A percentile compares a stretch with the other conserved stretches of the same genome.
phyloP scores from a whole-genome alignment of 92 coral and sea anemone genomes.

The Ricordea florida region DNA sequence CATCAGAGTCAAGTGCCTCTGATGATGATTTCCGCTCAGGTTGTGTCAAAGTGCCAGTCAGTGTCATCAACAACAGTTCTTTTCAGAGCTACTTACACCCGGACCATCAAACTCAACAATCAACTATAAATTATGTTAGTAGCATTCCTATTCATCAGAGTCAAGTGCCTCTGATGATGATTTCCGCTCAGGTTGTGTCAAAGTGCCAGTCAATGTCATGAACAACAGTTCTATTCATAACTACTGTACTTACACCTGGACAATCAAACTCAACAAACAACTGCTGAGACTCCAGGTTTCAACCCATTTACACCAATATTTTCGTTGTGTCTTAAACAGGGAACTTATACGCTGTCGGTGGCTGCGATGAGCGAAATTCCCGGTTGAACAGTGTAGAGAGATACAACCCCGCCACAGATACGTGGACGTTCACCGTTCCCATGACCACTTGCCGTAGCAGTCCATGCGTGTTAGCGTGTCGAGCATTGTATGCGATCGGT shows the following conservation, averaged over 20 bases:
- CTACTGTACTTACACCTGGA: background rate
- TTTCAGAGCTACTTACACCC: too few species aligned
- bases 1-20: too few species aligned
- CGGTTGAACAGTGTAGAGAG: slow-evolving; percentile 93
- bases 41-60: too few species aligned
- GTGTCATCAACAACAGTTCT: too few species aligned
- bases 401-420: slow-evolving; percentile 87
- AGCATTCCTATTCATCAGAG: background rate
- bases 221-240: background rate
- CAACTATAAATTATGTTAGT: background rate
- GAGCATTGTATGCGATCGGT: slow-evolving; percentile 85
- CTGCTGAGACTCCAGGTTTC: too few species aligned
- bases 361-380: slow-evolving; percentile 96
- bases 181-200: too few species aligned
- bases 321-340: slow-evolving; percentile 35
- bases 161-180: too few species aligned
- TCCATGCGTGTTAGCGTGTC: slow-evolving; percentile 91
- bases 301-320: background rate
- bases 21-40: too few species aligned
- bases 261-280: too few species aligned
- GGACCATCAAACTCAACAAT: too few species aligned
- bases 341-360: slow-evolving; percentile 97
- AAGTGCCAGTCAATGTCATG: background rate
- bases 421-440: slow-evolving; percentile 91
- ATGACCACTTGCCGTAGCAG: slow-evolving; percentile 99